Evolutionary conservation across 2,888 invertebrate genomes (phyloP), one percentile per base, ranked within the genome.

Genomic region (Megamerina dolium): DNA sequence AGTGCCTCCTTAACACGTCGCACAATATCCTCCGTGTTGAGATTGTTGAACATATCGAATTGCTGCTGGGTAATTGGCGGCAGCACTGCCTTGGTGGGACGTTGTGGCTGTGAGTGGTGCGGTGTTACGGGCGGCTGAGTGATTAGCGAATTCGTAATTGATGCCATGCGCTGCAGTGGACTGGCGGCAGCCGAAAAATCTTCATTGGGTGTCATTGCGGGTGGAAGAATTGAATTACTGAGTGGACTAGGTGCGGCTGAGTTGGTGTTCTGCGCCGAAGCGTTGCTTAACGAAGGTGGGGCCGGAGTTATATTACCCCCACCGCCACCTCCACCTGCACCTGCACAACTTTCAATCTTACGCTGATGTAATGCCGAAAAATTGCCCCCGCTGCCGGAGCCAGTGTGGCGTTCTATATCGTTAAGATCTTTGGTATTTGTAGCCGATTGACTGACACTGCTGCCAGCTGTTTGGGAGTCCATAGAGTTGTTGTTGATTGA

Each of bases 61-160:
- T 99, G 96, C 63, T 97, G 95, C 68, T 97, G 97, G 2, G 96
- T 96, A 54, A 99, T 95, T 3, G 97, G 96, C 31, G 96, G 95
- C 58, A 97, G 79, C 35, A 97, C 95, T 21, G 95, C 94, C 74
- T 94, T 93, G 61, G 94, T 81, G 13, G 95, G 94, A 55, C 95
- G 77, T 66, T 91, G 91, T 33, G 83, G 83, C 13, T 85, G 80
- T 39, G 84, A 77, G 63, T 90, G 91, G 66, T 91, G 89, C 9
- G 88, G 83, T 53, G 90, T 89, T 47, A 87, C 81, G 48, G 86
- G 83, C 45, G 87, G 87, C 76, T 90, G 88, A 53, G 91, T 91
- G 65, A 95, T 92, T 56, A 96, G 77, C 51, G 94, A 94, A 71
- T 96, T 96, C 34, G 96, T 96, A 59, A 96, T 96, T 54, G 93